phyloP scores from a whole-genome alignment of 2,113 vertebrate species.

The Amphiprion percula region DNA sequence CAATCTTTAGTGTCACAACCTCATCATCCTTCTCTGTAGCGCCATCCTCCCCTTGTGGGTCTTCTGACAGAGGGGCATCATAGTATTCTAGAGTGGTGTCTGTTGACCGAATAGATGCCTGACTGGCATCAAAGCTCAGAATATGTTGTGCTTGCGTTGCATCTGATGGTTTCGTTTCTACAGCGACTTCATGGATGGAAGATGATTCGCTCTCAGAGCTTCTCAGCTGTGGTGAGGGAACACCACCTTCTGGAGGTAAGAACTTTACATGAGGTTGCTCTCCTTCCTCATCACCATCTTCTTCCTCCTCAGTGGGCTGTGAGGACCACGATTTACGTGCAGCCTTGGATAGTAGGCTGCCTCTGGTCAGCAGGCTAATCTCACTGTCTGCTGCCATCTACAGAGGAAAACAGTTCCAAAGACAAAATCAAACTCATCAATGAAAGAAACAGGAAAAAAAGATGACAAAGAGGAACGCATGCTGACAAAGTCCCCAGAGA shows the following conservation, averaged over 20 bases:
- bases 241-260: slow-evolving; percentile 57
- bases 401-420: slow-evolving; percentile 31
- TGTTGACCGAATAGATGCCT: slow-evolving; percentile 82
- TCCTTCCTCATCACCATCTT: slow-evolving; percentile 50
- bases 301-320: slow-evolving; percentile 59
- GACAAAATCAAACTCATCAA: not conserved
- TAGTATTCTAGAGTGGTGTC: slow-evolving; percentile 90
- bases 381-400: slow-evolving; percentile 80
- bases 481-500: too few species aligned
- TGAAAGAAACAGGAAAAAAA: not conserved
- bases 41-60: slow-evolving; percentile 64
- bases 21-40: slow-evolving; percentile 79
- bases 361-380: slow-evolving; percentile 68
- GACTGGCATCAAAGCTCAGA: slow-evolving; percentile 82
- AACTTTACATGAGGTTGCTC: slow-evolving; percentile 40
- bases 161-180: slow-evolving; percentile 62
- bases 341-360: slow-evolving; percentile 60
- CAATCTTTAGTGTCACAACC: slow-evolving; percentile 74
- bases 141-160: slow-evolving; percentile 44
- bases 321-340: slow-evolving; percentile 67
- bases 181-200: slow-evolving; percentile 42
- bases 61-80: slow-evolving; percentile 84
- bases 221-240: slow-evolving; percentile 44
- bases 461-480: too few species aligned
- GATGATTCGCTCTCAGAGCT: slow-evolving; percentile 48